Base-by-base conservation (phyloP, 2,113 vertebrate genomes). In the Dipodomys stephensi region DNA sequence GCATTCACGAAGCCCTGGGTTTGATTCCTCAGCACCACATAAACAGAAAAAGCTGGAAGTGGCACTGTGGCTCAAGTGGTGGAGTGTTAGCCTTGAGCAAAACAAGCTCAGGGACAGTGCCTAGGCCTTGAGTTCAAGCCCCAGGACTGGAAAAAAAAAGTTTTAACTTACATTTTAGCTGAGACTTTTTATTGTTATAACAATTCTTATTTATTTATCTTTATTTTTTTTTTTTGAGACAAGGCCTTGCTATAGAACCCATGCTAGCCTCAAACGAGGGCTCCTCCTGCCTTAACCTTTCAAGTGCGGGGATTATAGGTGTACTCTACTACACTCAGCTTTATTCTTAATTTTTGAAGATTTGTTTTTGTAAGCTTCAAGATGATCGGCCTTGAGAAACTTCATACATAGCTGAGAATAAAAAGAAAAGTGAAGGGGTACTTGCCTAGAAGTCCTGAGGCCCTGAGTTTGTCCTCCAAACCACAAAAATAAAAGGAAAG, bases 161-260 rank as follows among this genome's bases (percentile, higher is more conserved):
- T 81, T n/a, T 91, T 69, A 27, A 35, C 19, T 67, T 79, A 39
- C 39, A 18, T n/a, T 12, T 10, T 32, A 28, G 71, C 15, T 49
- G 69, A 64, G 2, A 72, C 78, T 88, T 96, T 83, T 46, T 84
- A 19, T 57, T 88, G 82, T 89, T 85, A 79, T 32, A 77, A 76
- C 77, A 80, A 74, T 73, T 88, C 32, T 73, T 73, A 57, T 62
- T 62, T 67, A 67, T 35, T 35, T 32, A 7, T 19, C 18, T 71
- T 15, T 16, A 19, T 1, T 32, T 71, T 39, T 23, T 12, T 68
- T 27, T 30, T 69, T n/a, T n/a, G 62, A 64, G 62, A 64, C 62
- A 64, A 39, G 62, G 62, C 23, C 62, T 64, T 25, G 23, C 62
- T 64, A 64, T 64, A 25, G 19, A 64, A 20, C 22, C 22, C 7